Percentiles rank a stretch among this genome's conserved stretches.
Conservation (phyloP, 2,797 vertebrate genomes). For the Mormyrops attenuatus region DNA sequence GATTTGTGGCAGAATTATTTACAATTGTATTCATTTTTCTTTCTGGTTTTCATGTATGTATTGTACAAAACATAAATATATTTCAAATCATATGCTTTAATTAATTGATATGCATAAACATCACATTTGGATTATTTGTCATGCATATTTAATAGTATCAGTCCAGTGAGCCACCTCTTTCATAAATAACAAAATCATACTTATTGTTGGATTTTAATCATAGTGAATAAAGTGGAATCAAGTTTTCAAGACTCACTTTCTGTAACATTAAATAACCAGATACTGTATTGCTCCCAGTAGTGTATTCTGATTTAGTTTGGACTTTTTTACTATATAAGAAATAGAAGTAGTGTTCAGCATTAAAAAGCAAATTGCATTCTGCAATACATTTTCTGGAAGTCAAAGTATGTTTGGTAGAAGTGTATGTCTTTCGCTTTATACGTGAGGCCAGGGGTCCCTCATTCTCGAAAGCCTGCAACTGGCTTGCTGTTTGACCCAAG, state of each 20-base stretch:
- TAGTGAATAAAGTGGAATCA: neutral
- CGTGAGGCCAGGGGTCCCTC: slow-evolving; percentile 48
- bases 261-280: neutral
- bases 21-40: neutral
- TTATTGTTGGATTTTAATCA: neutral
- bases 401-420: neutral
- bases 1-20: neutral
- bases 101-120: neutral
- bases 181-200: neutral
- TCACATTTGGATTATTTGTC: neutral
- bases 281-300: neutral
- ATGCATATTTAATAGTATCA: neutral
- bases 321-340: neutral
- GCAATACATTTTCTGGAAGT: neutral
- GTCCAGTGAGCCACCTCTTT: neutral
- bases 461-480: slow-evolving; percentile 56
- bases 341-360: neutral
- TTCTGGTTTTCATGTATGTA: neutral
- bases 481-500: slow-evolving; percentile 54
- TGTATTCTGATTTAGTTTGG: neutral
- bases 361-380: neutral
- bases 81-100: neutral
- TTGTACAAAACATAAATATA: neutral
- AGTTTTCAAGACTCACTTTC: neutral
- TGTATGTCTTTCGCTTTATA: neutral